Evolutionary conservation across 1,140 invertebrate species (phyloP), one percentile per base, ranked within the genome.

Genomic region (Ceratitis capitata): DNA sequence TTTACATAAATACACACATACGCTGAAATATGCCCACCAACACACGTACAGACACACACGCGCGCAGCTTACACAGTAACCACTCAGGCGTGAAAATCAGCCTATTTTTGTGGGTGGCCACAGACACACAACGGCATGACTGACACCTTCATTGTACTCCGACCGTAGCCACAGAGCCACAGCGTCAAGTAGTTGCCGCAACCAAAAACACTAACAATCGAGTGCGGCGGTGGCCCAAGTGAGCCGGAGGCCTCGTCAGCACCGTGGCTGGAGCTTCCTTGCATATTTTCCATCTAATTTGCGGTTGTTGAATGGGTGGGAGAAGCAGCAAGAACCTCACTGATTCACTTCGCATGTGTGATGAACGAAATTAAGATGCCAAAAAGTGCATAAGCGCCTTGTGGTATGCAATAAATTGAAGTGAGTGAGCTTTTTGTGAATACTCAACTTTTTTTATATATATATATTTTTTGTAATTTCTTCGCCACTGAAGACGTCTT

Each of bases 301-400:
- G 58, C 29, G 58, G 58, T 64, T 64, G 23, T 23, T 23, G 23
- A 64, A 0, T 9, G 14, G 58, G 26, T 26, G 58, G 14, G 6
- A 1, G 23, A 6, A 23, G 29, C 58, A 12, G 29, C 58, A 2
- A n/a, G n/a, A n/a, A 23, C 23, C 2, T 26, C 9, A 26, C 3
- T 35, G 29, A 23, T 32, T 2, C 6, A 64, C 3, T 64, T 64
- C 29, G 32, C 10, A 16, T 64, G 58, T 64, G 58, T 29, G n/a
- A n/a, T 64, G 23, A 64, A 16, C 10, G 58, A 64, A 64, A 64
- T 64, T 64, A 64, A 64, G 58, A 64, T 64, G 58, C 58, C 58
- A 64, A 16, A 26, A 64, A 64, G 58, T 64, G n/a, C n/a, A 29
- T 64, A 64, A 64, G 58, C 58, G 58, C 58, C 58, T 64, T 64